Percentiles rank a stretch among this genome's conserved stretches.
Conservation (phyloP, 2,888 invertebrate species). For the Pachycephus smyrnensis region DNA sequence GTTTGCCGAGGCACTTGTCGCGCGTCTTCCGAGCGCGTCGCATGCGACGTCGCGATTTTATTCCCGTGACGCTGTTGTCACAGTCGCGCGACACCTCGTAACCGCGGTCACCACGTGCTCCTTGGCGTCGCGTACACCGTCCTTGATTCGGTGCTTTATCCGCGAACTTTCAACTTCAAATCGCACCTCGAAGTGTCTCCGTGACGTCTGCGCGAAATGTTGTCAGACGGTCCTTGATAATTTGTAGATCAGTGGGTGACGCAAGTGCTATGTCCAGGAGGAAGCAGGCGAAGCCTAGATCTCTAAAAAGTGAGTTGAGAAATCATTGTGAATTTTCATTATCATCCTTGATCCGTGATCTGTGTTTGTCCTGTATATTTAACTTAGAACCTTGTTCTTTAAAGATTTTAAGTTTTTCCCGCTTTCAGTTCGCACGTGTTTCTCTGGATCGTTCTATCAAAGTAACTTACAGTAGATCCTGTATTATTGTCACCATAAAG, state of each 20-base stretch:
- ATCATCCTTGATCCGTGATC: background rate
- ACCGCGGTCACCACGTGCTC: slow-evolving; percentile 15
- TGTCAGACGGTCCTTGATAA: background rate
- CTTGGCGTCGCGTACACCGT: background rate
- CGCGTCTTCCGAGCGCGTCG: slow-evolving; percentile 55
- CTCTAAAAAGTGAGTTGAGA: slow-evolving; percentile 66
- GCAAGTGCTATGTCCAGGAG: slow-evolving; percentile 64
- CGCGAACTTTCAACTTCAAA: background rate
- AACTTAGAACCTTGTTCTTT: background rate
- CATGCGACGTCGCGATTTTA: slow-evolving; percentile 15
- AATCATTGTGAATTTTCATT: background rate
- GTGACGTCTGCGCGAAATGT: background rate
- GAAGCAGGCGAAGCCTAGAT: slow-evolving; percentile 69
- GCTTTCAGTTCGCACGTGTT: background rate
- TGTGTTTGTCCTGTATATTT: background rate
- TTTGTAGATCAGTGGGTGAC: background rate
- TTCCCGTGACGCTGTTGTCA: background rate
- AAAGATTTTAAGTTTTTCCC: background rate
- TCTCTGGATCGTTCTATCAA: background rate
- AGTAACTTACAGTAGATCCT: background rate
- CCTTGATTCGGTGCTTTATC: background rate
- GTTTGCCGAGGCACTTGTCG: slow-evolving; percentile 50
- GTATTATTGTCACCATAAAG: too few species aligned
- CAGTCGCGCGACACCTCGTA: slow-evolving; percentile 24
- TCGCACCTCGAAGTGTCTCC: background rate